phyloP scores from a whole-genome alignment of 2,888 invertebrate genomes.

The Ceramica pisi region DNA sequence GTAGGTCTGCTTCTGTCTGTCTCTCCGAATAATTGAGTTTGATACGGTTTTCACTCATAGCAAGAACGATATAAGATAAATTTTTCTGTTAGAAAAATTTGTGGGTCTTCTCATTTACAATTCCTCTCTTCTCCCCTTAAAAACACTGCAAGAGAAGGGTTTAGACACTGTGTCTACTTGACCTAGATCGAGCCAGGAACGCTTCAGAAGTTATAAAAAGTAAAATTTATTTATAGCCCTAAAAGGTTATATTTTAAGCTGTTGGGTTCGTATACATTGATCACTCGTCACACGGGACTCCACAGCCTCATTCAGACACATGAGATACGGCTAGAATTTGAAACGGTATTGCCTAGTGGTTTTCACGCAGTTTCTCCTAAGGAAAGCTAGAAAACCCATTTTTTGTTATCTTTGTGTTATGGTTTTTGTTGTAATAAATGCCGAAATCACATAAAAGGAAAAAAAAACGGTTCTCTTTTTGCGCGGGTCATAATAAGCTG shows the following conservation, averaged over 20 bases:
- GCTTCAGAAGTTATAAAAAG: neutral
- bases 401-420: conserved; percentile 7
- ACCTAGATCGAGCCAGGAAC: too few species aligned
- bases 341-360: conserved; percentile 5
- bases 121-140: too few species aligned
- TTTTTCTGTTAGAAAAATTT: too few species aligned
- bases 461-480: neutral
- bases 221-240: conserved; percentile 6
- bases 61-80: too few species aligned
- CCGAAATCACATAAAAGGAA: neutral
- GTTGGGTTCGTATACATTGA: conserved; percentile 26
- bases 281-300: conserved; percentile 23
- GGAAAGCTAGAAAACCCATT: conserved; percentile 25
- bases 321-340: conserved; percentile 22
- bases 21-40: too few species aligned
- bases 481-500: too few species aligned
- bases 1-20: too few species aligned
- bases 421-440: too few species aligned
- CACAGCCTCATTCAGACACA: conserved; percentile 27
- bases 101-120: too few species aligned
- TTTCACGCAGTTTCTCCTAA: conserved; percentile 24
- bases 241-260: conserved; percentile 8
- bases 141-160: too few species aligned
- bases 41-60: too few species aligned
- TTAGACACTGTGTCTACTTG: too few species aligned